Evolutionary conservation across 2,888 invertebrate species (phyloP).

Genomic region (Carcina quercana): DNA sequence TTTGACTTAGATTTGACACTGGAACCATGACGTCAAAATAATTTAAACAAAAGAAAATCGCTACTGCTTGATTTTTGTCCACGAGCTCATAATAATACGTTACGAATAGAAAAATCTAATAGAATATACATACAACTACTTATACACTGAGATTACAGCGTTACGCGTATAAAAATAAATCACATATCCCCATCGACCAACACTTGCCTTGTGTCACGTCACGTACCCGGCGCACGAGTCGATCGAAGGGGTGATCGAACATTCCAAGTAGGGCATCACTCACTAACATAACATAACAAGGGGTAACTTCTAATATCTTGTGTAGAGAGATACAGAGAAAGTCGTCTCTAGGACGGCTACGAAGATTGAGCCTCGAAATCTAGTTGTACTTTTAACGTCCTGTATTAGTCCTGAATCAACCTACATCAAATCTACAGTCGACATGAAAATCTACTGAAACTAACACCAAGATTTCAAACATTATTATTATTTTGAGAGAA

Average conservation of each 20-base stretch:
- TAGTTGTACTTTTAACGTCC: constrained; percentile 59
- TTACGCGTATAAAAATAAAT: constrained; percentile 57
- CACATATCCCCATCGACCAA: constrained; percentile 45
- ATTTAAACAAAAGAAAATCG: no score
- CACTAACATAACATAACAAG: constrained; percentile 52
- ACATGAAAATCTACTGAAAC: constrained; percentile 40
- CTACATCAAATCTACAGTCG: constrained; percentile 25
- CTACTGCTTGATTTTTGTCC: no score
- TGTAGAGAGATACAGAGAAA: constrained; percentile 30
- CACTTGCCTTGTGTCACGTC: constrained; percentile 24
- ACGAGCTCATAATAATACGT: no score
- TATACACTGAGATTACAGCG: constrained; percentile 60
- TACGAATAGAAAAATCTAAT: constrained; percentile 44
- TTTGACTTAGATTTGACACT: no score
- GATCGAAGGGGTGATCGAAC: constrained; percentile 25
- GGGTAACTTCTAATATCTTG: constrained; percentile 62
- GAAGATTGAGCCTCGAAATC: constrained; percentile 51
- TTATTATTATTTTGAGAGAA: constrained; percentile 15
- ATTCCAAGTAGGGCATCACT: constrained; percentile 33
- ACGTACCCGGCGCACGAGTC: constrained; percentile 36
- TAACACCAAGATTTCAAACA: constrained; percentile 46
- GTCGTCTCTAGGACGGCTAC: constrained; percentile 33
- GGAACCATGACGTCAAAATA: no score
- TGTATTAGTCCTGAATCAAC: constrained; percentile 36
- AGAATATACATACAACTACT: constrained; percentile 47